Evolutionary conservation across 1,140 invertebrate genomes (phyloP).

Genomic region (Drosophila mauritiana): DNA sequence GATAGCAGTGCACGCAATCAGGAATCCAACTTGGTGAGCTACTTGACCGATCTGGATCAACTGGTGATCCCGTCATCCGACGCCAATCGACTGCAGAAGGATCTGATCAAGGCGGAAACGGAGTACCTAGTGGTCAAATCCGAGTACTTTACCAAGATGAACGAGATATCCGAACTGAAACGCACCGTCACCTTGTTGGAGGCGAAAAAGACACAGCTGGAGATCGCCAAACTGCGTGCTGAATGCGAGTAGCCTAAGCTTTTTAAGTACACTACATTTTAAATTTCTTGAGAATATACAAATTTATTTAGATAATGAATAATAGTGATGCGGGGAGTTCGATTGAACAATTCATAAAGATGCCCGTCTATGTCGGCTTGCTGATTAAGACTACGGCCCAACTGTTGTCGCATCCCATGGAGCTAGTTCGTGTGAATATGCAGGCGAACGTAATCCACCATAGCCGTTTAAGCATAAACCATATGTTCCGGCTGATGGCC

Average conservation of each 20-base stretch:
- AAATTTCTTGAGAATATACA: conserved; percentile 18
- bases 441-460: conserved; percentile 18
- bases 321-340: conserved; percentile 13
- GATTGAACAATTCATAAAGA: conserved; percentile 10
- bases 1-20: conserved; percentile 7
- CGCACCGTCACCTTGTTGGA: conserved; percentile 47
- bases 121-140: conserved; percentile 46
- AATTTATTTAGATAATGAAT: conserved; percentile 18
- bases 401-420: conserved; percentile 36
- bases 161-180: conserved; percentile 45
- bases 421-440: conserved; percentile 38
- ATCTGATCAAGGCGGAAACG: conserved; percentile 44
- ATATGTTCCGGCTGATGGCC: conserved; percentile 16
- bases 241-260: conserved; percentile 48
- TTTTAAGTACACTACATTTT: conserved; percentile 2
- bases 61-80: conserved; percentile 16
- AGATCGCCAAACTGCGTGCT: conserved; percentile 40
- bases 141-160: conserved; percentile 42
- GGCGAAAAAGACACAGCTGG: conserved; percentile 50
- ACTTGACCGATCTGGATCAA: conserved; percentile 33
- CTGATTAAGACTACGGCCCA: conserved; percentile 18
- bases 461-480: background rate
- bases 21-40: conserved; percentile 16
- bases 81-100: conserved; percentile 40
- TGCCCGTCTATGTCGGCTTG: conserved; percentile 11